Conservation (phyloP, 1,140 invertebrate genomes). For the Camponotus vicinus region DNA sequence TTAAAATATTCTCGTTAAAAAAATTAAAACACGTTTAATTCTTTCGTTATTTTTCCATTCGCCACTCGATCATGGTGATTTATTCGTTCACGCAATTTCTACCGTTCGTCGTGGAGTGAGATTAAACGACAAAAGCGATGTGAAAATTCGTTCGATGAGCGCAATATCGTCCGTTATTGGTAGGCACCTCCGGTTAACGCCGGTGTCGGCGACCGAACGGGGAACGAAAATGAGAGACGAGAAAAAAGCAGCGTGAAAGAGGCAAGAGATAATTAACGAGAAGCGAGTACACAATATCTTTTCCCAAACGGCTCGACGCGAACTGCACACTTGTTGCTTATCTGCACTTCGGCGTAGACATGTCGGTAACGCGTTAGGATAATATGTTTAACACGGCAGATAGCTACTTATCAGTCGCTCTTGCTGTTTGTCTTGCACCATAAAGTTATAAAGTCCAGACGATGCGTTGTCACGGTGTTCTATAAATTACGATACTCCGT, state of each 20-base stretch:
- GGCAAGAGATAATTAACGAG: conserved; percentile 72
- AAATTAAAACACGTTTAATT: conserved; percentile 14
- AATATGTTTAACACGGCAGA: conserved; percentile 84
- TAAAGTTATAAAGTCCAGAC: conserved; percentile 85
- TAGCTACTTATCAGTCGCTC: conserved; percentile 85
- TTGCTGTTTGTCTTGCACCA: conserved; percentile 81
- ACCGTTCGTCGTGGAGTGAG: conserved; percentile 5
- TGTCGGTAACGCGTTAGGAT: conserved; percentile 77
- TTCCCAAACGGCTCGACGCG: conserved; percentile 74
- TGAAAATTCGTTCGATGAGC: conserved; percentile 66
- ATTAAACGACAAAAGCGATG: conserved; percentile 28
- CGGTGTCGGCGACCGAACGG: conserved; percentile 34
- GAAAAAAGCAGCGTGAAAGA: conserved; percentile 36
- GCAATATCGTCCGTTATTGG: conserved; percentile 70
- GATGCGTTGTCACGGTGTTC: conserved; percentile 79
- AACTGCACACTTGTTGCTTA: conserved; percentile 81
- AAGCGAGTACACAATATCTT: conserved; percentile 76
- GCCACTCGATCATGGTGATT: conserved; percentile 17
- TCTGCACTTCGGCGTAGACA: conserved; percentile 77
- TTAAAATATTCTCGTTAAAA: neutral
- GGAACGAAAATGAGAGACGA: conserved; percentile 60
- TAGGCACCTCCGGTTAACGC: conserved; percentile 49
- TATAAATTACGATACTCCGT: conserved; percentile 80
- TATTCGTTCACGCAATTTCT: conserved; percentile 27
- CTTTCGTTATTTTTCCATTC: neutral